Base-by-base conservation (phyloP, 1,140 invertebrate genomes). In the Phenacoccus solenopsis region DNA sequence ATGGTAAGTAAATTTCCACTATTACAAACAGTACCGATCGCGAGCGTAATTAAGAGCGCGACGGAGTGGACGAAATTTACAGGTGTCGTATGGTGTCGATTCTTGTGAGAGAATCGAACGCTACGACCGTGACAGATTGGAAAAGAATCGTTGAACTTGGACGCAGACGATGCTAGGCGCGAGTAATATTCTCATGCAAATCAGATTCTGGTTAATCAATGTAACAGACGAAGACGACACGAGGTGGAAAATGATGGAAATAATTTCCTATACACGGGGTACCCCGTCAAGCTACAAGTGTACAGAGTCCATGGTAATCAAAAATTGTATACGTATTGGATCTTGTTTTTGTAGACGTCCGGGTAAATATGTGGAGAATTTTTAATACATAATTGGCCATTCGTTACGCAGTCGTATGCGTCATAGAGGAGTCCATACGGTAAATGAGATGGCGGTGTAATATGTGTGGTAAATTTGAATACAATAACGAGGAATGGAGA, bases 11-110 rank as follows among this genome's bases (percentile, higher is more conserved):
- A n/a, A n/a, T n/a, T 32, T 32, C 5, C 30, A 13, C 30, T 49
- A 49, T 49, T 49, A 49, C 5, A 49, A 49, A 49, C 38, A 49
- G 20, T 49, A 49, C 20, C 38, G 38, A 49, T 16, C 3, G 13
- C 20, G 20, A 2, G 38, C 20, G 13, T 49, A 49, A 49, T 49
- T 49, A 49, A 49, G 38, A n/a, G 12, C 13, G 20, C 38, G 13
- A 49, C 5, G 5, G 5, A 32, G 38, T 49, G 38, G 20, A 49
- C 16, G 38, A 49, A 49, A n/a, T 49, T 49, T 49, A n/a, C 38
- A 49, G 38, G 38, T 49, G 38, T 49, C 38, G 38, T n/a, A n/a
- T n/a, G n/a, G n/a, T n/a, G n/a, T 49, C 38, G 38, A 49, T 49
- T 49, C 38, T 49, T 49, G 38, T 49, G 38, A 49, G 38, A 49